These are phyloP conservation scores for Nycticebus coucang DNA, from an alignment of 2,113 vertebrate species.

Conservation along the genomic window DNA sequence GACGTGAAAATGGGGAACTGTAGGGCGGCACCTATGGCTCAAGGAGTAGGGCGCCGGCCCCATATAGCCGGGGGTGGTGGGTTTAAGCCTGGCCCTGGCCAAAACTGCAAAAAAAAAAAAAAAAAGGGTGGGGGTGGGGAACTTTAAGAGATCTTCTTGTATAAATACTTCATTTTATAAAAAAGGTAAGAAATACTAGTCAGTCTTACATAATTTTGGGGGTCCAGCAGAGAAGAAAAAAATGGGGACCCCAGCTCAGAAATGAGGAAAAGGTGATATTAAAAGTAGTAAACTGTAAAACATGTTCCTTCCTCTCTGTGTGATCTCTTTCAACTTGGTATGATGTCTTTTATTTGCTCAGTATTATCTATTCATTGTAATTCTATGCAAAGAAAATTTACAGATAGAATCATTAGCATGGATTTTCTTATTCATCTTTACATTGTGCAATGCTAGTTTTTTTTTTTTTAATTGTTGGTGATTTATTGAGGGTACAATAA, in stretches of 20 bases:
- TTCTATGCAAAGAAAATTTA: neutral
- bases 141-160: neutral
- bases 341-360: neutral
- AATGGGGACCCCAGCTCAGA: neutral
- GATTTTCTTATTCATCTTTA: neutral
- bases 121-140: no score
- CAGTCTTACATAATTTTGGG: accelerated
- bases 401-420: neutral
- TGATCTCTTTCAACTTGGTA: neutral
- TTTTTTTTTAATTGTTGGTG: no score
- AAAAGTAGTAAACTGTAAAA: neutral
- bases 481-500: no score
- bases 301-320: neutral
- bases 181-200: neutral
- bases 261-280: neutral
- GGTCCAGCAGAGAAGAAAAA: neutral
- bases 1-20: accelerated
- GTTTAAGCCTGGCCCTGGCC: no score
- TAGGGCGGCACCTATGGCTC: neutral
- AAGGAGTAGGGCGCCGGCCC: no score
- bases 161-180: neutral
- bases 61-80: no score
- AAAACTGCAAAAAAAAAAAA: no score
- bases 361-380: neutral
- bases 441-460: neutral